A percentile compares a stretch with the other conserved stretches of the same genome.
Evolutionary conservation across 2,797 vertebrate species (phyloP).

Genomic region (Steatocranus sp.): DNA sequence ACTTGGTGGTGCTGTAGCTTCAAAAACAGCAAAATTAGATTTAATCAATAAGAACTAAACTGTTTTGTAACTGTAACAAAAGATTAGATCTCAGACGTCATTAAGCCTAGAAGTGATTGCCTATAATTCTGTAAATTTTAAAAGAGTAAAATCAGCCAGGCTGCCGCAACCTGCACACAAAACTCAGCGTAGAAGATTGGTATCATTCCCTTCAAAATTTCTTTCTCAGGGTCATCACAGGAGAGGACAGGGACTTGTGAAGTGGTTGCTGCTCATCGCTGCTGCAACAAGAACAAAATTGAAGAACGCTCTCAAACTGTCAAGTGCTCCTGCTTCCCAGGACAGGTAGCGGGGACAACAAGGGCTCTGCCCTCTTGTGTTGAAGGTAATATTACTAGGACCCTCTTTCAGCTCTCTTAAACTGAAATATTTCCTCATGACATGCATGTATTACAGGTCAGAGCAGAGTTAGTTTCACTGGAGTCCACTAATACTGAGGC

Average conservation of each 20-base stretch:
- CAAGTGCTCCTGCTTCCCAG: constrained; percentile 94
- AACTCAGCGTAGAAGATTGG: neutral
- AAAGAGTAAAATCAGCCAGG: neutral
- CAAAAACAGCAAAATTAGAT: neutral
- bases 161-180: neutral
- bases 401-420: constrained; percentile 3
- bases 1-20: constrained; percentile 60
- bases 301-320: constrained; percentile 94
- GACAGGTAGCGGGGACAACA: constrained; percentile 94
- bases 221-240: constrained; percentile 76
- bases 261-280: constrained; percentile 89
- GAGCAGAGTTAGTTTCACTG: neutral
- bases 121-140: neutral
- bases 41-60: neutral
- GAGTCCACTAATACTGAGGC: neutral
- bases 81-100: neutral
- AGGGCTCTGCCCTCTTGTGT: constrained; percentile 90
- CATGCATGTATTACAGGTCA: constrained; percentile 16
- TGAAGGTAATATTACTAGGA: constrained; percentile 76
- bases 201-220: constrained; percentile 1
- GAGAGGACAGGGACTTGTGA: constrained; percentile 92
- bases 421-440: constrained; percentile 2
- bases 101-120: neutral
- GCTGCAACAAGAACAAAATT: constrained; percentile 96
- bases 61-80: neutral